Base-by-base conservation (phyloP, 1,140 invertebrate species). In the Dreissena polymorpha region DNA sequence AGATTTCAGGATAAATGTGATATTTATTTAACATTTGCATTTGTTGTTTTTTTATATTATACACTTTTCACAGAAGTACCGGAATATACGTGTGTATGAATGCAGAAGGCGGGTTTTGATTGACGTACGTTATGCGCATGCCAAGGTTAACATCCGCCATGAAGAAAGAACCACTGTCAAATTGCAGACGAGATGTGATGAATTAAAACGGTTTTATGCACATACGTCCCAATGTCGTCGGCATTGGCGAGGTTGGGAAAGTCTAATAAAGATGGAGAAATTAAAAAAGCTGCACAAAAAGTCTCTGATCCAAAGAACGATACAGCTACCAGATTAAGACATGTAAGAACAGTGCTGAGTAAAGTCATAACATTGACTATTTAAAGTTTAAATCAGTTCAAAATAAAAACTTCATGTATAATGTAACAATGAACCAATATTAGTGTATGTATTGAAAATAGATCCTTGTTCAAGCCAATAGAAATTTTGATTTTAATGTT, bases 221-320 rank as follows among this genome's bases (percentile, higher is more conserved):
- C 67, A 76, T 50, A 25, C 49, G 76, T 72, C 67, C 81, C 70
- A 76, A 83, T 83, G 81, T 83, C 81, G 72, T 76, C 81, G 72
- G 81, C 81, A 83, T 83, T 83, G 74, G 74, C 81, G 69, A 83
- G 70, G 81, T 83, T 83, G 27, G 76, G 81, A 18, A 83, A 83
- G 50, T 83, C 81, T 60, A 83, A 76, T n/a, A 83, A 83, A 77
- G 81, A 97, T 94, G 96, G 96, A 90, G 98, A 99, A 94, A 95
- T 98, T 90, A 98, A 96, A 95, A 99, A 99, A 94, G 99, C 98
- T 69, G 97, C 97, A 79, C 95, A 96, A 88, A 99, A 99, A 94
- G 95, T 99, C 90, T 95, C 98, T 92, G 98, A 99, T 93, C 95
- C 95, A 25, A 99, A 98, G 94, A 98, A 98, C 94, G 98, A 99